Base-by-base conservation (phyloP, 2,797 vertebrate genomes). In the Circus cinereus region DNA sequence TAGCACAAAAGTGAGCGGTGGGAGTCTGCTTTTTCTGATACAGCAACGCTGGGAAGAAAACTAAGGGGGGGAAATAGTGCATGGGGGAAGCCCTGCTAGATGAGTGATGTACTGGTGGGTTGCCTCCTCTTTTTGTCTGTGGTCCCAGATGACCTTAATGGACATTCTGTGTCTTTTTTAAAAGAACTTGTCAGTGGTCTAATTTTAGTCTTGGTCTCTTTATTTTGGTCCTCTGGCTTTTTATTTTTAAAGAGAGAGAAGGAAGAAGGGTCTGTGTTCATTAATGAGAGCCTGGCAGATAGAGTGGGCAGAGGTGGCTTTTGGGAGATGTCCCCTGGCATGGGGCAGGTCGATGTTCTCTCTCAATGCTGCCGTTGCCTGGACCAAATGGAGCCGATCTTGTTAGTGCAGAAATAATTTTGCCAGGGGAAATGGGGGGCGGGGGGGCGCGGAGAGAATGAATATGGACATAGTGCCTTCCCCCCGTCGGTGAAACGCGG, bases 371-470 rank as follows among this genome's bases (percentile, higher is more conserved):
- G 21, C 70, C 1, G 2, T 59, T 1, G 13, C 57, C 63, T 19
- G 70, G 36, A 30, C 78, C 54, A 26, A 93, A 77, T n/a, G 42
- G 80, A 54, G 38, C 81, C 1, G 13, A 19, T 81, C 59, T 88
- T 22, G 12, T 90, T 78, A 40, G 92, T 24, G 85, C 88, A 85
- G 87, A 76, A 96, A 53, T 77, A 87, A 89, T 93, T 96, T 91
- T 79, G 82, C 84, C 5, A 4, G 75, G 48, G 88, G 60, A 68
- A 85, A 88, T 4, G 15, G 84, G 40, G 20, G 3, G 9, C 2
- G 42, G 23, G 36, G 36, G 34, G 34, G 34, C 34, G 34, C 8
- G 42, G 23, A 23, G 21, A 57, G 42, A n/a, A 67, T 27, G 50
- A 50, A 21, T 26, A 5, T 18, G 43, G 45, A 19, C 43, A 3